Percentiles rank a stretch among this genome's conserved stretches.
phyloP scores from a whole-genome alignment of 1,140 invertebrate species.

The Trachelipus rathkii region DNA sequence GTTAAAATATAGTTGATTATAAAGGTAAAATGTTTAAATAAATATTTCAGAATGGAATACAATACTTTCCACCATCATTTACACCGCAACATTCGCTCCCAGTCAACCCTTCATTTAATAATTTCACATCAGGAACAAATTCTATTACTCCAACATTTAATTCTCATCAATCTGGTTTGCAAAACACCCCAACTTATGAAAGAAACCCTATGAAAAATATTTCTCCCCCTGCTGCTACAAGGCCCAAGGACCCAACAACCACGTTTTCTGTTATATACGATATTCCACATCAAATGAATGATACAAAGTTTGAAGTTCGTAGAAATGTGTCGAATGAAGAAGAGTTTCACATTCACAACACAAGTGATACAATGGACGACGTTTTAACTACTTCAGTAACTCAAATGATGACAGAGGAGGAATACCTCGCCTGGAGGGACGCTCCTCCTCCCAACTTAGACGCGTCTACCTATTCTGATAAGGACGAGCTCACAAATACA shows the following conservation, averaged over 20 bases:
- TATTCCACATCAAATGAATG: not conserved
- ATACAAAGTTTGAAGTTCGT: not conserved
- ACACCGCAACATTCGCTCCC: too few species aligned
- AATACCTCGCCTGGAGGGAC: not conserved
- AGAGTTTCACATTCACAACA: too few species aligned
- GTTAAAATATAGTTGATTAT: constrained; percentile 14
- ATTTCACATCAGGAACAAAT: too few species aligned
- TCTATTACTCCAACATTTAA: too few species aligned
- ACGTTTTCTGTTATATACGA: not conserved
- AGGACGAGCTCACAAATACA: not conserved
- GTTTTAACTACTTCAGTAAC: not conserved
- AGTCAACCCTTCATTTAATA: too few species aligned
- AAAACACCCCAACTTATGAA: not conserved
- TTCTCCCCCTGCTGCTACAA: not conserved
- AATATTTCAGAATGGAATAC: not conserved
- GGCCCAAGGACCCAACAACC: not conserved
- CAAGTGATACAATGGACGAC: not conserved
- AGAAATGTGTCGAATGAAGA: not conserved
- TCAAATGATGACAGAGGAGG: not conserved
- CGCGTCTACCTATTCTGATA: not conserved
- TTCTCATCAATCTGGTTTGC: too few species aligned
- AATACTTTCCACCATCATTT: too few species aligned
- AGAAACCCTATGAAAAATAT: not conserved
- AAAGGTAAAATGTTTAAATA: constrained; percentile 1
- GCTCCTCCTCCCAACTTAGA: not conserved